Base-by-base conservation (phyloP, 1,140 invertebrate species). In the Heliconius hewitsoni region DNA sequence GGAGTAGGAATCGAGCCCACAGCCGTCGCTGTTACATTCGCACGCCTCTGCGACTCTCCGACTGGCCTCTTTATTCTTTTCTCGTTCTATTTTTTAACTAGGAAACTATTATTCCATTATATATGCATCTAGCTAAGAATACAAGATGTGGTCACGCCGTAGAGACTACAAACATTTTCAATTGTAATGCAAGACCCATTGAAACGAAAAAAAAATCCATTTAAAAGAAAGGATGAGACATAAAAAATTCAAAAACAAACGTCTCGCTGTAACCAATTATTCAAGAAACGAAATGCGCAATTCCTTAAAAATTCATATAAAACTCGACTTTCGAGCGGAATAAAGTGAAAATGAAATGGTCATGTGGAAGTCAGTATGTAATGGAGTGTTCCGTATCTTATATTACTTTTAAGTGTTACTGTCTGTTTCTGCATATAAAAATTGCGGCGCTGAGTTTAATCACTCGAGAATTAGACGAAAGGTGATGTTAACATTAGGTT, bases 221-320 rank as follows among this genome's bases (percentile, higher is more conserved):
- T 71, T 74, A 27, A 79, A 71, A 74, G 66, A 80, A 80, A 80
- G 74, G 78, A 76, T 76, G 50, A 18, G 0, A 74, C 6, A 74
- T 78, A 78, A 74, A 74, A 78, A 81, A 79, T 76, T 80, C 73
- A 74, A 55, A 52, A 39, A 72, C 66, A 78, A 66, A 76, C 71
- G 80, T 81, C 73, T 72, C 2, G 42, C 50, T 39, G 46, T 71
- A 16, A 74, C 55, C 55, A 79, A 79, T 80, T 80, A 76, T 76
- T 80, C 78, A 72, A 71, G 74, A 71, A 80, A 79, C 57, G 66
- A 80, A 66, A 30, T 80, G 66, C 55, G 52, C 77, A 42, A 78
- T 80, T 80, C 76, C 42, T 82, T 82, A 80, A 82, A 82, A 79
- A 82, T 82, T 84, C 77, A 84, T 82, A 80, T 27, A 66, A 30